Base-by-base conservation (phyloP, 1,140 invertebrate species). In the Diabrotica virgifera region DNA sequence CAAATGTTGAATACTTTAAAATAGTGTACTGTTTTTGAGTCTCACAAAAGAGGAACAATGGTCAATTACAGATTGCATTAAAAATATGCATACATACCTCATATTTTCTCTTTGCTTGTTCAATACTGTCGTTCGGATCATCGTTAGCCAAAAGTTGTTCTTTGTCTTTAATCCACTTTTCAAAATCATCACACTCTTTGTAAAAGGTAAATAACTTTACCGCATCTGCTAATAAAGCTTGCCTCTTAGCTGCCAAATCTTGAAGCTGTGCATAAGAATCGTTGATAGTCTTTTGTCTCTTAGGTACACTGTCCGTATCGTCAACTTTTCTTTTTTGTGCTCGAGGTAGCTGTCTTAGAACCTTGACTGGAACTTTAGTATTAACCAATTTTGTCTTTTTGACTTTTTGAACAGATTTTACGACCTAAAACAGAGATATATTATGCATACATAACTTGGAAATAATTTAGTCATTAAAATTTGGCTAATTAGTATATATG, bases 171-270 rank as follows among this genome's bases (percentile, higher is more conserved):
- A 98, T 96, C 97, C 97, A 99, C 68, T 90, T 90, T 80, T 98
- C 96, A 79, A 99, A 97, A 78, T 97, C 95, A 76, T 98, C 95
- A 81, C 96, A 99, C 77, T 99, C 96, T n/a, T 91, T 86, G 79
- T 96, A 96, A 82, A 98, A 98, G 37, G 90, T 90, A 79, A 95
- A 98, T 12, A 99, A 82, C 67, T 92, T 87, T 63, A 97, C 95
- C 0, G 96, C 91, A 78, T 98, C 96, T 71, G 96, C 93, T 8
- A 99, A 82, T 36, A 95, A 85, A 0, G 89, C 86, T 66, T 92
- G 89, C 0, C 96, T 85, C 55, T 88, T 86, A 55, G 85, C 80
- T 4, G 95, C 93, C 64, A 96, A 83, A 70, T 93, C 86, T 66
- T 90, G 84, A 2, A 98, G 84, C 67, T 95, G 87, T 36, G 85